Evolutionary conservation across 2,888 invertebrate genomes (phyloP).

Genomic region (Paralinhomoeus sp.): DNA sequence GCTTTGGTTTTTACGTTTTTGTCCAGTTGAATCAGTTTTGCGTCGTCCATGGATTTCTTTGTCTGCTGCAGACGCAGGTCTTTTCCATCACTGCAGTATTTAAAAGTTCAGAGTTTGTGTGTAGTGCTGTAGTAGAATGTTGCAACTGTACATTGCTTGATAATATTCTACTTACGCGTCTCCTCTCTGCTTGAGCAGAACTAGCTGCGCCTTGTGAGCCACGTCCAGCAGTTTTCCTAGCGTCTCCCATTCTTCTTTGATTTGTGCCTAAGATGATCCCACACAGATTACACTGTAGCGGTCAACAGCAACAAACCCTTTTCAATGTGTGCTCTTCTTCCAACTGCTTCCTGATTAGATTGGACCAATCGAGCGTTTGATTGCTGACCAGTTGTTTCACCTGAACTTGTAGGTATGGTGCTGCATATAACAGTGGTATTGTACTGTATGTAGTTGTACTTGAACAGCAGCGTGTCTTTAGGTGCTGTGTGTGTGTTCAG

Average conservation of each 20-base stretch:
- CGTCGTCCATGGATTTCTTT: conserved; percentile 84
- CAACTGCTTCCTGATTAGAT: conserved; percentile 53
- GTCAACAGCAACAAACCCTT: no score
- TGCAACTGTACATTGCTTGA: background rate
- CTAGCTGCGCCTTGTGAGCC: conserved; percentile 59
- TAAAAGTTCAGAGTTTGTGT: no score
- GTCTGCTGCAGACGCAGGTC: conserved; percentile 84
- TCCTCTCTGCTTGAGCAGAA: conserved; percentile 65
- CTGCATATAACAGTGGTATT: no score
- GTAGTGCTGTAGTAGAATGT: no score
- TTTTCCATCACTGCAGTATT: conserved; percentile 65
- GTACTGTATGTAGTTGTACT: no score
- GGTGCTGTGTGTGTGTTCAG: background rate
- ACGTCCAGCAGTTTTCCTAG: conserved; percentile 53
- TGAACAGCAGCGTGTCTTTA: background rate
- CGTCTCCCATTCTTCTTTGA: conserved; percentile 34
- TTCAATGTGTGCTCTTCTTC: conserved; percentile 46
- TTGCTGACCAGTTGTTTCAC: conserved; percentile 49
- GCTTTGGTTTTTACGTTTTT: conserved; percentile 84
- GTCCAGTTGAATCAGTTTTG: conserved; percentile 69
- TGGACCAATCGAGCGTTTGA: conserved; percentile 82
- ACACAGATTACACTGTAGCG: no score
- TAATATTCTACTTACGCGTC: conserved; percentile 40
- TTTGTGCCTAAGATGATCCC: no score
- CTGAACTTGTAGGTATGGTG: conserved; percentile 11